Base-by-base conservation (phyloP, 2,888 invertebrate species). In the Drosophila monieri region DNA sequence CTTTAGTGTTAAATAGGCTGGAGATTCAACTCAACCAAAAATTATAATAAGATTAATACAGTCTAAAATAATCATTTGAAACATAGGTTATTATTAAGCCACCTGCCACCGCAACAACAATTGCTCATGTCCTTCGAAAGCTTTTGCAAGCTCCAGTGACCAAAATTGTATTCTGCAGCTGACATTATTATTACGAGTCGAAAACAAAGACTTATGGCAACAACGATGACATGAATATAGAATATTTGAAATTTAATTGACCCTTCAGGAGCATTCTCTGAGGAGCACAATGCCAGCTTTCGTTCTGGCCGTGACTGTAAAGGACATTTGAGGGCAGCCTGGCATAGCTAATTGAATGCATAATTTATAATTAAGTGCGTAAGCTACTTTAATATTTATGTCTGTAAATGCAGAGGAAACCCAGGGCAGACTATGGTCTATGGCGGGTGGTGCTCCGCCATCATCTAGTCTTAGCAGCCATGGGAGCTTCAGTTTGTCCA, bases 331-430 rank as follows among this genome's bases (percentile, higher is more conserved):
- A 35, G 66, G 66, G 57, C 64, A 77, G 75, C 51, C 72, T 71
- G 71, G 69, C 74, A 72, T 65, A 79, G 76, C 85, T 83, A 85
- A 83, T 83, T 83, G 85, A 83, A 83, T 83, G 74, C 85, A 83
- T 83, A 81, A 83, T 81, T 85, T 77, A 81, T 79, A 85, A 85
- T 83, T 83, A 83, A 83, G 81, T 81, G 77, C 70, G 79, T 81
- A 85, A 85, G 83, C 85, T 85, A 85, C 79, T 85, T 83, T 84
- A 77, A 81, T 81, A 85, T 83, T 84, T 78, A 81, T 81, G 79
- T 85, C 74, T 71, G 53, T 76, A 77, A 49, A 84, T 43, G 39
- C 41, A 25, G 53, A 41, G 52, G 3, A 23, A 25, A 9, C 56
- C 35, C 25, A 53, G n/a, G 56, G 25, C 37, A n/a, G 48, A 15